Conservation (phyloP, 2,113 vertebrate species). For the Scomber japonicus region DNA sequence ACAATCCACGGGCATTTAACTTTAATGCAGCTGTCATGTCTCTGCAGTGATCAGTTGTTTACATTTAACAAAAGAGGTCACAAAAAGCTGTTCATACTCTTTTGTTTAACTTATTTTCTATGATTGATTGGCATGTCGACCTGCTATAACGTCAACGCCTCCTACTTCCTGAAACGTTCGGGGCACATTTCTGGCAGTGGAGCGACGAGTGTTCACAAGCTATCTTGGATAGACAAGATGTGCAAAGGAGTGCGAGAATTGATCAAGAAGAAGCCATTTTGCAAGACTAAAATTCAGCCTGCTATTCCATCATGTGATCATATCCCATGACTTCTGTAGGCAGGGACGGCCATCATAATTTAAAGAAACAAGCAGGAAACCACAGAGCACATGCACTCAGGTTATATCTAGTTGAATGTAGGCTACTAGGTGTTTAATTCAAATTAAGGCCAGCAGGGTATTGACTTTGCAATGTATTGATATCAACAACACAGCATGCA, state of each 20-base stretch:
- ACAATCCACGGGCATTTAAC: constrained; percentile 29
- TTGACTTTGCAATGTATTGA: background rate
- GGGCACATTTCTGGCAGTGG: background rate
- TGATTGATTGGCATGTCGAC: rapidly evolving
- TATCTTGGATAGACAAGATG: rapidly evolving
- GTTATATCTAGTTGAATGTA: too few relatives aligned
- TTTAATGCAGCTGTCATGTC: constrained; percentile 38
- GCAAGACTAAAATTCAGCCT: background rate
- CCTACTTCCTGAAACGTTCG: constrained; percentile 11
- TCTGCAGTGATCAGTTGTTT: constrained; percentile 4
- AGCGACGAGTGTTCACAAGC: rapidly evolving
- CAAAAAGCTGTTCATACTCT: background rate
- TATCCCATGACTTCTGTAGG: background rate
- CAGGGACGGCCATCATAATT: too few relatives aligned
- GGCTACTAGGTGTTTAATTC: too few relatives aligned
- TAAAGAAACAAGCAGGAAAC: background rate
- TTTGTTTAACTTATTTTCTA: background rate
- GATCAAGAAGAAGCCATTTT: constrained; percentile 14
- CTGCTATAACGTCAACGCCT: background rate
- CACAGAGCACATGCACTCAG: too few relatives aligned
- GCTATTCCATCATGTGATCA: constrained; percentile 15
- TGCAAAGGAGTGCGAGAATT: background rate
- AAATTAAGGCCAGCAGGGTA: background rate
- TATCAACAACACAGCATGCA: background rate
- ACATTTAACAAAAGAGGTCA: background rate